Evolutionary conservation across 1,140 invertebrate genomes (phyloP), one percentile per base, ranked within the genome.

Genomic region (Dreissena polymorpha): DNA sequence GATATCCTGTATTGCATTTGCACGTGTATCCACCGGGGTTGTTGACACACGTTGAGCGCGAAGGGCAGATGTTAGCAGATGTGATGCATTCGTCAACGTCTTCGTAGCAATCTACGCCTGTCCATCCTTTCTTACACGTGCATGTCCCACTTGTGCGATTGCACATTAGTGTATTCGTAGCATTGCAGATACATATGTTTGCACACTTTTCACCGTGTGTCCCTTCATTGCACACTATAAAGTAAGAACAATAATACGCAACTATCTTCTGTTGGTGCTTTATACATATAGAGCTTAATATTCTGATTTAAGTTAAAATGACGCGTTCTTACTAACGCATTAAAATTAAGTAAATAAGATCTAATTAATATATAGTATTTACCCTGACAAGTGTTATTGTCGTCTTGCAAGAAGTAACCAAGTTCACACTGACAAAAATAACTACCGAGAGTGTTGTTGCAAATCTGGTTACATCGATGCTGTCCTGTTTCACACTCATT

Each of bases 21-120:
- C 86, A 87, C 1, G 12, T 29, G 68, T 39, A 87, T 10, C 73
- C 50, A 14, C 86, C 86, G 12, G 18, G 10, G 13, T 76, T 72
- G 68, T 87, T 87, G 16, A 29, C 27, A 80, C 86, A 87, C 18
- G 50, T 29, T 49, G 73, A 29, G 23, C 64, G 60, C 18, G 16
- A 5, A 18, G 71, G 71, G 27, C 71, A 73, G 7, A 8, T n/a
- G 18, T 21, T 51, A 13, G 71, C 57, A 21, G 5, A n/a, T 23
- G 51, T 27, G 14, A 13, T 64, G 69, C 68, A 81, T 72, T 81
- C 78, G 60, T 81, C 29, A 10, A 81, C 23, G 25, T 81, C 67
- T 5, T 50, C 13, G 16, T 25, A 21, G 25, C 78, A 81, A 14
- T 72, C 39, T 7, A 12, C 39, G 18, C 78, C 78, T 18, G 13